These are phyloP conservation scores for Pogonus chalceus DNA, from an alignment of 1,140 invertebrate genomes.

Conservation along the genomic window DNA sequence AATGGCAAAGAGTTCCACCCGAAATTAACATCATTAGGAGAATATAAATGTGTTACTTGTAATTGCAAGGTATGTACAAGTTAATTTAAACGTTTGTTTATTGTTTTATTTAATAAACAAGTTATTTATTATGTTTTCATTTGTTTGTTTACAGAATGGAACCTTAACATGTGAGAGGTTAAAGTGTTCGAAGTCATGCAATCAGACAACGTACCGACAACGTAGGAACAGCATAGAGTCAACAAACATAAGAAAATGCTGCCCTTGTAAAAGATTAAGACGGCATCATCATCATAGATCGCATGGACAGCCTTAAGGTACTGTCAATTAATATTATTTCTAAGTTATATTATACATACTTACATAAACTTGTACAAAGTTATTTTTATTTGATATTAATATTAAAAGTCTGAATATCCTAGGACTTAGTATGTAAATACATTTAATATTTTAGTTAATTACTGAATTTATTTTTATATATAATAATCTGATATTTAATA, in stretches of 20 bases:
- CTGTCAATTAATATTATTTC: no score
- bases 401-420: no score
- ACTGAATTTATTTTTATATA: no score
- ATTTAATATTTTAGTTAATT: no score
- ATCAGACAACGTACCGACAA: neutral
- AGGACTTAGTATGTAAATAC: no score
- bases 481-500: no score
- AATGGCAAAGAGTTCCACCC: conserved; percentile 84
- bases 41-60: conserved; percentile 77
- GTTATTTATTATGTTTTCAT: neutral
- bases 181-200: neutral
- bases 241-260: neutral
- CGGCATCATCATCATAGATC: neutral
- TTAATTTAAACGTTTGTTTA: neutral
- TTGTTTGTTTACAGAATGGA: neutral
- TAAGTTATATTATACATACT: no score
- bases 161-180: neutral
- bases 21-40: conserved; percentile 66
- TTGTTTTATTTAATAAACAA: neutral
- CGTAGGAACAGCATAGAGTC: neutral
- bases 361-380: no score
- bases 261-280: neutral
- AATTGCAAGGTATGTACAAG: conserved; percentile 61
- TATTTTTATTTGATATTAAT: no score
- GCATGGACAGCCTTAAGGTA: neutral